These are phyloP conservation scores for Nasonia giraulti DNA, from an alignment of 1,140 invertebrate species.

Conservation along the genomic window DNA sequence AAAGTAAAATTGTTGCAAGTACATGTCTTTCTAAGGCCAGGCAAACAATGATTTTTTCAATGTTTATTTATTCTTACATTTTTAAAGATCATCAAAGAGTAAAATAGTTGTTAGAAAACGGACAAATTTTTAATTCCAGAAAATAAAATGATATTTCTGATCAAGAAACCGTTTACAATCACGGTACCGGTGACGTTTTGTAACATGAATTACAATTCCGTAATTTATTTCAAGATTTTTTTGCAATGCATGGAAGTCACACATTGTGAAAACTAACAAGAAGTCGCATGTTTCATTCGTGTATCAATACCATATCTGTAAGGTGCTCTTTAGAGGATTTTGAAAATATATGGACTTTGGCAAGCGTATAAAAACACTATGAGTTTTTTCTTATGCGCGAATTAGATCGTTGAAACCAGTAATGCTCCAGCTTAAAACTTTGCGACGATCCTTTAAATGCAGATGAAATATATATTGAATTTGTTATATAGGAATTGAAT, in stretches of 20 bases:
- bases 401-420: slow-evolving; percentile 6
- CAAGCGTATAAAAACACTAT: slow-evolving; percentile 39
- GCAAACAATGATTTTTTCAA: background rate
- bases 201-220: background rate
- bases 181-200: no score
- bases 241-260: background rate
- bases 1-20: background rate
- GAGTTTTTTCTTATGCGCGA: background rate
- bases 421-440: slow-evolving; percentile 19
- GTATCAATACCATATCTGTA: background rate
- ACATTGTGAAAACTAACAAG: slow-evolving; percentile 25
- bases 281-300: slow-evolving; percentile 1
- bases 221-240: background rate
- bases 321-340: slow-evolving; percentile 26
- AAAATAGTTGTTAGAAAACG: background rate
- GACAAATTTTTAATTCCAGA: background rate
- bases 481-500: slow-evolving; percentile 11
- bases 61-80: background rate
- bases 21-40: background rate
- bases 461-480: background rate
- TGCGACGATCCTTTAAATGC: background rate
- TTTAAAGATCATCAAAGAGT: background rate
- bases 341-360: slow-evolving; percentile 43
- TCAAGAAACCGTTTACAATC: background rate
- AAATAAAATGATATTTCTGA: background rate